phyloP scores from a whole-genome alignment of 2,797 vertebrate genomes.

The Podargus strigoides region DNA sequence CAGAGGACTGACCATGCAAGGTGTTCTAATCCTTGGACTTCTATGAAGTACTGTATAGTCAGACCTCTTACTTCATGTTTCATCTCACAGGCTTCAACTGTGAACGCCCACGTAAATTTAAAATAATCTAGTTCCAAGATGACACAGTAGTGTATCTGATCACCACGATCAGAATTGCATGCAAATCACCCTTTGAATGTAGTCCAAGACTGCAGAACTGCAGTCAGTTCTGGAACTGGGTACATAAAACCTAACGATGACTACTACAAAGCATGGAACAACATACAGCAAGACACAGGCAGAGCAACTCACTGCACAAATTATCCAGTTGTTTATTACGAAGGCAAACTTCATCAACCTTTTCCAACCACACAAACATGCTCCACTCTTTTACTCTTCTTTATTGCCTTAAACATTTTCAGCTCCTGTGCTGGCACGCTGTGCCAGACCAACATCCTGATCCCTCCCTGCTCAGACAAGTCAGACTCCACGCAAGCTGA shows the following conservation, averaged over 20 bases:
- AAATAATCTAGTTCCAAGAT: neutral
- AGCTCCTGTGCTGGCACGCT: neutral
- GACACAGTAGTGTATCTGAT: neutral
- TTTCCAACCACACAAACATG: neutral
- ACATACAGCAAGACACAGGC: neutral
- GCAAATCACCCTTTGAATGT: neutral
- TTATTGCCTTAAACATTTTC: neutral
- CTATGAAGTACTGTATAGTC: neutral
- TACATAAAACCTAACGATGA: neutral
- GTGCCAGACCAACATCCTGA: neutral
- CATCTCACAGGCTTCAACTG: neutral
- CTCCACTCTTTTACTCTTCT: neutral
- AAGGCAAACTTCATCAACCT: neutral
- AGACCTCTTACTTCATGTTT: neutral
- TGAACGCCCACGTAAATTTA: neutral
- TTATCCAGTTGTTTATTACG: neutral
- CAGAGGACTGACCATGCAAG: neutral
- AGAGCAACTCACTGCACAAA: neutral
- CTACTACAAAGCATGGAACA: neutral
- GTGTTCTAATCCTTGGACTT: neutral
- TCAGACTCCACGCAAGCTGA: constrained; percentile 13
- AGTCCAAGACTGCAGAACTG: neutral
- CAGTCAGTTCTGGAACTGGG: neutral
- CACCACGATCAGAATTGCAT: neutral
- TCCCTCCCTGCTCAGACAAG: neutral